Evolutionary conservation across 23 tunicate species (phyloP).

Genomic region (Pegea sp.): DNA sequence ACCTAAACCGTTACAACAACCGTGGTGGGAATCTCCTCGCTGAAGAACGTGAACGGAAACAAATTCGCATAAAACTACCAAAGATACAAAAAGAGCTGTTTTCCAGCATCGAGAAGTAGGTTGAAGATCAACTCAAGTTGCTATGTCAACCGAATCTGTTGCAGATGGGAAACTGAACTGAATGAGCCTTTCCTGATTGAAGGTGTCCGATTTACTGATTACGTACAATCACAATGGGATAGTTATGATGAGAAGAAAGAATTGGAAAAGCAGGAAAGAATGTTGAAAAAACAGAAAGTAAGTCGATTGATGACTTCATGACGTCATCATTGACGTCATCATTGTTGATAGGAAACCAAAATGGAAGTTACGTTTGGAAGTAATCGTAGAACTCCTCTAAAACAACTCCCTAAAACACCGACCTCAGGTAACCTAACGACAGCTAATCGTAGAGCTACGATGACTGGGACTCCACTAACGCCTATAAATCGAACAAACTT

Average conservation of each 20-base stretch:
- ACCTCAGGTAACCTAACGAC: slow-evolving; percentile 57
- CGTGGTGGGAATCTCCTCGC: slow-evolving; percentile 69
- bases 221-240: slow-evolving; percentile 70
- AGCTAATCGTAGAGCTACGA: slow-evolving; percentile 34
- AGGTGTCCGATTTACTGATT: slow-evolving; percentile 53
- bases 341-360: slow-evolving; percentile 35
- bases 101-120: slow-evolving; percentile 33
- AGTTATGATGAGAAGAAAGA: slow-evolving; percentile 54
- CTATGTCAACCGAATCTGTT: background rate
- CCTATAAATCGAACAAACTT: slow-evolving; percentile 16
- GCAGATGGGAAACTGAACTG: slow-evolving; percentile 51
- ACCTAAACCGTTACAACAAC: slow-evolving; percentile 49
- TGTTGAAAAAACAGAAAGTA: slow-evolving; percentile 50
- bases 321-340: background rate
- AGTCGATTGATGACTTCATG: background rate
- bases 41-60: slow-evolving; percentile 60
- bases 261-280: slow-evolving; percentile 31
- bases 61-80: slow-evolving; percentile 63
- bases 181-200: slow-evolving; percentile 51
- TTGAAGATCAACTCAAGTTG: background rate
- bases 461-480: slow-evolving; percentile 11
- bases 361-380: slow-evolving; percentile 72
- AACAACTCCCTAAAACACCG: slow-evolving; percentile 31
- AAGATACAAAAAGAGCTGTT: slow-evolving; percentile 79
- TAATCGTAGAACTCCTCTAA: slow-evolving; percentile 67